phyloP scores from a whole-genome alignment of 2,888 invertebrate genomes.

The Ichneumoninae sp. region DNA sequence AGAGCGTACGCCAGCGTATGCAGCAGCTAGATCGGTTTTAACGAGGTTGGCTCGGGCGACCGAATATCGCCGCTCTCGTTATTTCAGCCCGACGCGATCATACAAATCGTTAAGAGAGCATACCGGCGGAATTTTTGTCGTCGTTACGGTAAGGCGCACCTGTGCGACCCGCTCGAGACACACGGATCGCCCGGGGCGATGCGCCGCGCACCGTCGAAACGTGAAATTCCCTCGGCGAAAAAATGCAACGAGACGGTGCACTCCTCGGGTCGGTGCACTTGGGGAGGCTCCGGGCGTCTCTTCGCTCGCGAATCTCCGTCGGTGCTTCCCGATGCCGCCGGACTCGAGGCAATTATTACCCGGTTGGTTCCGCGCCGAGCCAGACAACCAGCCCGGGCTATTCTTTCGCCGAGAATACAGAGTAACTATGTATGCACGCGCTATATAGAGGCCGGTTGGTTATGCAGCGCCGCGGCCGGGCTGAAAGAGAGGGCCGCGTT shows the following conservation, averaged over 20 bases:
- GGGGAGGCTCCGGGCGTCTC: constrained; percentile 33
- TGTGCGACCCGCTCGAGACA: no score
- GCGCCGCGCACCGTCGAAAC: constrained; percentile 45
- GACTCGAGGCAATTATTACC: constrained; percentile 74
- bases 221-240: constrained; percentile 56
- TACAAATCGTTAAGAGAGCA: no score
- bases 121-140: not conserved
- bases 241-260: constrained; percentile 66
- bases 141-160: no score
- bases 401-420: constrained; percentile 48
- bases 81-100: not conserved
- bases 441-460: not conserved
- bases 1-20: not conserved
- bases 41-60: no score
- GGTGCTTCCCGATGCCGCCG: constrained; percentile 36
- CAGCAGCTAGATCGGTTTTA: no score
- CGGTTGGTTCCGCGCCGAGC: constrained; percentile 71
- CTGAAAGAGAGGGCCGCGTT: no score
- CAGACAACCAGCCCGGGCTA: constrained; percentile 51
- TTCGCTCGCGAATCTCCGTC: constrained; percentile 38
- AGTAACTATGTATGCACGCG: constrained; percentile 6
- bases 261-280: constrained; percentile 62
- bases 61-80: not conserved
- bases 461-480: not conserved
- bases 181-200: constrained; percentile 32